These are phyloP conservation scores for Gymnodraco acuticeps DNA, from an alignment of 2,797 vertebrate species.

Conservation along the genomic window DNA sequence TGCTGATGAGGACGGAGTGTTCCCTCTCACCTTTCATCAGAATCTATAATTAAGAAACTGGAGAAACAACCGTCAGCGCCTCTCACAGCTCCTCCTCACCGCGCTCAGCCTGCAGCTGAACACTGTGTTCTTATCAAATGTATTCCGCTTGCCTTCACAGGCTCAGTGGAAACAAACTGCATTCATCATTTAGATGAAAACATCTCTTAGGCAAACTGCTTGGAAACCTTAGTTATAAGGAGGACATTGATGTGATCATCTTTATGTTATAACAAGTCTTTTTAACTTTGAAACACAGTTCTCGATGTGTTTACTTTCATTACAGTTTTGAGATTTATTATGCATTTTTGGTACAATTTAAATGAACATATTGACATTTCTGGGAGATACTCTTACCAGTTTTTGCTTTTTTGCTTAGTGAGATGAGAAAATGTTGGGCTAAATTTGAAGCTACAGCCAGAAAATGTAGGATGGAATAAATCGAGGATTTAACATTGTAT, in stretches of 20 bases:
- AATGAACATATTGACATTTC: neutral
- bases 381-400: no score
- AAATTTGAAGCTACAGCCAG: neutral
- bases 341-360: neutral
- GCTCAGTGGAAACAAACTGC: conserved; percentile 27
- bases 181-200: conserved; percentile 37
- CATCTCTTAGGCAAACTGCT: conserved; percentile 3
- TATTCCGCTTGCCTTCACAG: conserved; percentile 28
- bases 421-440: neutral
- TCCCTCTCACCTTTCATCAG: conserved; percentile 31
- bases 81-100: conserved; percentile 24
- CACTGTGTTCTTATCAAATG: conserved; percentile 43
- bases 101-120: conserved; percentile 23
- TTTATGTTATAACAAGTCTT: neutral
- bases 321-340: neutral
- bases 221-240: neutral
- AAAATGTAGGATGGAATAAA: neutral
- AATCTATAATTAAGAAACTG: conserved; percentile 44
- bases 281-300: neutral
- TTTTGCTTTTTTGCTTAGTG: neutral
- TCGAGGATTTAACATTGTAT: neutral
- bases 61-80: conserved; percentile 15
- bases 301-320: neutral
- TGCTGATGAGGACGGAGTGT: conserved; percentile 23
- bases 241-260: conserved; percentile 6